A percentile compares a stretch with the other conserved stretches of the same genome.
Evolutionary conservation across 2,113 vertebrate species (phyloP).

Genomic region (Pampusana beccarii): DNA sequence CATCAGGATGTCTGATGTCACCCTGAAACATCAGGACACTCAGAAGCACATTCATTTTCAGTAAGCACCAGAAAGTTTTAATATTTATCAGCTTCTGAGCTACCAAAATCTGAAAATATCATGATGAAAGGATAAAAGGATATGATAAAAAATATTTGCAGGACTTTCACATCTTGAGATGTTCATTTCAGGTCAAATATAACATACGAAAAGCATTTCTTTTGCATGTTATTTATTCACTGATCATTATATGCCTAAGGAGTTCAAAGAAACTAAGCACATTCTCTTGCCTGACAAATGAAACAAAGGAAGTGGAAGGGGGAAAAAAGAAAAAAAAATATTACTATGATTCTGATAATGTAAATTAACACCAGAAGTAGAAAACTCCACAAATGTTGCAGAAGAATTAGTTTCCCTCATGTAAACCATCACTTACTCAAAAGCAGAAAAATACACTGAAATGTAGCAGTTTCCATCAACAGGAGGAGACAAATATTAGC

Average conservation of each 20-base stretch:
- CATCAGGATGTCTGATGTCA: constrained; percentile 13
- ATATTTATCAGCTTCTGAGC: background rate
- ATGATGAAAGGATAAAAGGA: background rate
- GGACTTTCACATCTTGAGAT: background rate
- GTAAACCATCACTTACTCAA: background rate
- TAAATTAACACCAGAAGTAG: background rate
- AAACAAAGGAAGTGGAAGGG: background rate
- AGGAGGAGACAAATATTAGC: background rate
- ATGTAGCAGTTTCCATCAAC: background rate
- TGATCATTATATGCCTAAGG: background rate
- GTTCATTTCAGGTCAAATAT: background rate
- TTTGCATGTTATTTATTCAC: background rate
- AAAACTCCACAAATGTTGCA: background rate
- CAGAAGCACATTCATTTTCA: background rate
- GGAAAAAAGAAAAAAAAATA: background rate
- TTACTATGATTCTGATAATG: background rate
- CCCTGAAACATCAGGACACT: background rate
- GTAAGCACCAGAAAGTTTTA: background rate
- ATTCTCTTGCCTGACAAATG: background rate
- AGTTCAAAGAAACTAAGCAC: background rate
- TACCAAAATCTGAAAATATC: background rate
- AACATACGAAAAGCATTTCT: background rate
- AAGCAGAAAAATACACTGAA: background rate
- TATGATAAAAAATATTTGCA: background rate
- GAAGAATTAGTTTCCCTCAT: background rate